Percentiles rank a stretch among this genome's conserved stretches.
These are phyloP conservation scores for Thumatha senex DNA, from an alignment of 2,888 invertebrate species.

Conservation along the genomic window DNA sequence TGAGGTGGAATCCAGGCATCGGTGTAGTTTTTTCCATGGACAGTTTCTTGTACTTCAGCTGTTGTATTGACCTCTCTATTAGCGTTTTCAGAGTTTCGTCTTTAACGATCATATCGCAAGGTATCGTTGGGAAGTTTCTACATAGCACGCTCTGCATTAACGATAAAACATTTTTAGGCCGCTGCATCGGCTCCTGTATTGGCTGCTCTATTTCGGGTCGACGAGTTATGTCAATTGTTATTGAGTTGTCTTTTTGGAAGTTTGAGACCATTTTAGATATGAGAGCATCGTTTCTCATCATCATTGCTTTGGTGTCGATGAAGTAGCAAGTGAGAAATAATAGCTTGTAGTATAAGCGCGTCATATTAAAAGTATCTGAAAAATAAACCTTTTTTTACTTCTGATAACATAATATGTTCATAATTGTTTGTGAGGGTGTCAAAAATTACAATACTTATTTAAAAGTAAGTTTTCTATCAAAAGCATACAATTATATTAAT, in stretches of 20 bases:
- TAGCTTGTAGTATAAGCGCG: conserved; percentile 10
- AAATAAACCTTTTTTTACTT: not conserved
- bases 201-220: conserved; percentile 6
- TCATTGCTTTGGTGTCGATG: conserved; percentile 41
- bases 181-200: not conserved
- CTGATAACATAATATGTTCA: not conserved
- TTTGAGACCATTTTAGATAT: conserved; percentile 71
- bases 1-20: conserved; percentile 40
- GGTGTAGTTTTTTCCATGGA: conserved; percentile 49
- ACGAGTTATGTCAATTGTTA: not conserved
- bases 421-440: not conserved
- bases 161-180: conserved; percentile 42
- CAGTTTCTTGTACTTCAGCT: conserved; percentile 60
- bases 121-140: conserved; percentile 66
- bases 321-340: conserved; percentile 25
- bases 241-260: conserved; percentile 59
- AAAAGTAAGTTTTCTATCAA: not conserved
- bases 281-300: conserved; percentile 68
- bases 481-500: no score
- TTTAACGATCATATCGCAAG: conserved; percentile 61
- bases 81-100: conserved; percentile 57
- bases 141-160: conserved; percentile 71
- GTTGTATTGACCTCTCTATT: conserved; percentile 65
- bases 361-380: conserved; percentile 23
- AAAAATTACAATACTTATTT: not conserved